Conservation (phyloP, 1,140 invertebrate species). For the Bombus superbus region DNA sequence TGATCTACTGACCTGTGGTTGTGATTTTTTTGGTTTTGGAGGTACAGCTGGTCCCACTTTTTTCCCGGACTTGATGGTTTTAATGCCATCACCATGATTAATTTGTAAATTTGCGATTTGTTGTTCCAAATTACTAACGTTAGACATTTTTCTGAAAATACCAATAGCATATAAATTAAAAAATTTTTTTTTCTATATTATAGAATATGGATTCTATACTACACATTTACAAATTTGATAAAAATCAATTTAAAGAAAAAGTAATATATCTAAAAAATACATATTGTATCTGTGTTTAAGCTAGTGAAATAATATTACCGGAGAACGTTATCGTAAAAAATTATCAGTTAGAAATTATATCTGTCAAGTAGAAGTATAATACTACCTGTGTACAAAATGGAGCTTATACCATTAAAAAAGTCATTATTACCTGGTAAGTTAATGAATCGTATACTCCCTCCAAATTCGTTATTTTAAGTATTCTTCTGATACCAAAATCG, state of each 20-base stretch:
- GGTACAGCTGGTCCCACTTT: constrained; percentile 90
- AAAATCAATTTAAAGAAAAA: neutral
- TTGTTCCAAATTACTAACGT: constrained; percentile 80
- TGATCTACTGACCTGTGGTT: constrained; percentile 86
- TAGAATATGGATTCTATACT: neutral
- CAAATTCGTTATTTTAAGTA: neutral
- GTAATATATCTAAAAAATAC: neutral
- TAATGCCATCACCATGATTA: constrained; percentile 70
- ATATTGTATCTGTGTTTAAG: neutral
- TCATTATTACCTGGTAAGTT: constrained; percentile 49
- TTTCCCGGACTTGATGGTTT: constrained; percentile 79
- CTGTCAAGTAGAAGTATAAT: constrained; percentile 18
- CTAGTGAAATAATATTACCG: neutral
- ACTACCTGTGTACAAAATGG: constrained; percentile 44
- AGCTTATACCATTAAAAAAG: constrained; percentile 43
- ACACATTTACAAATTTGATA: neutral
- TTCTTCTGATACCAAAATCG: neutral
- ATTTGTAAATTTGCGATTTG: constrained; percentile 82
- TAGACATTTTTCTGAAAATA: constrained; percentile 72
- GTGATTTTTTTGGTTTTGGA: constrained; percentile 90
- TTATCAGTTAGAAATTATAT: constrained; percentile 29
- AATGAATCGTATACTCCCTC: neutral
- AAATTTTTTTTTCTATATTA: neutral
- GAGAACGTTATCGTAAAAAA: constrained; percentile 15
- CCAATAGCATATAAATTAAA: neutral